Conservation (phyloP, 2,797 vertebrate genomes). For the Platalea minor region DNA sequence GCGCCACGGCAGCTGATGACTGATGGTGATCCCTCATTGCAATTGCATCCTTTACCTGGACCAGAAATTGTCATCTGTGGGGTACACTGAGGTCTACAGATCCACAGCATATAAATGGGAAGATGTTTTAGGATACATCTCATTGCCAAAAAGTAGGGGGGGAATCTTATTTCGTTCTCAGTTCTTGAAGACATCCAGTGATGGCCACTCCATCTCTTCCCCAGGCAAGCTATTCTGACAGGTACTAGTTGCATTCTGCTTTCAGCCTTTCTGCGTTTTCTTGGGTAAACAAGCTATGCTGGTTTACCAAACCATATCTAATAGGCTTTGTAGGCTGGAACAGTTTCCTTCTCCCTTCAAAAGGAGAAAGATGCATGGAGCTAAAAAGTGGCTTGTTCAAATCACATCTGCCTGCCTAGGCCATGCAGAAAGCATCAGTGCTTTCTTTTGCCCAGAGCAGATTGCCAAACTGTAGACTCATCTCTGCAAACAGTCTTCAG, state of each 20-base stretch:
- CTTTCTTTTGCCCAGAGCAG: neutral
- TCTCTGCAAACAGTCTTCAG: neutral
- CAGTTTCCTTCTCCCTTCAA: neutral
- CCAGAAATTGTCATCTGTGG: neutral
- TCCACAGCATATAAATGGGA: neutral
- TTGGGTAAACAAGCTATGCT: neutral
- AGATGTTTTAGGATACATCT: neutral
- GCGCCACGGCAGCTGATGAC: neutral
- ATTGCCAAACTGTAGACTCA: neutral
- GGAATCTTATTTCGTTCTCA: neutral
- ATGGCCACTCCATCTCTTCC: neutral
- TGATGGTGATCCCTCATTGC: neutral
- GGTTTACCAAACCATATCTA: neutral
- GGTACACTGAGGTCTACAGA: neutral
- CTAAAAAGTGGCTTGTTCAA: neutral
- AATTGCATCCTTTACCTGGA: neutral
- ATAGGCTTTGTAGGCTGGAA: neutral
- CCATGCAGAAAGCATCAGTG: neutral
- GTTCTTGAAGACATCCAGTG: neutral
- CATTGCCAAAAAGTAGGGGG: neutral
- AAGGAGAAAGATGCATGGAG: neutral
- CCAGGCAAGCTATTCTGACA: neutral
- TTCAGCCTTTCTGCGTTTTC: neutral
- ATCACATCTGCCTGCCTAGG: neutral
- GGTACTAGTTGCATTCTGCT: neutral